A percentile compares a stretch with the other conserved stretches of the same genome.
These are phyloP conservation scores for Ianthella basta DNA, from an alignment of 37 sponge, comb jelly and placozoan genomes.

Conservation along the genomic window DNA sequence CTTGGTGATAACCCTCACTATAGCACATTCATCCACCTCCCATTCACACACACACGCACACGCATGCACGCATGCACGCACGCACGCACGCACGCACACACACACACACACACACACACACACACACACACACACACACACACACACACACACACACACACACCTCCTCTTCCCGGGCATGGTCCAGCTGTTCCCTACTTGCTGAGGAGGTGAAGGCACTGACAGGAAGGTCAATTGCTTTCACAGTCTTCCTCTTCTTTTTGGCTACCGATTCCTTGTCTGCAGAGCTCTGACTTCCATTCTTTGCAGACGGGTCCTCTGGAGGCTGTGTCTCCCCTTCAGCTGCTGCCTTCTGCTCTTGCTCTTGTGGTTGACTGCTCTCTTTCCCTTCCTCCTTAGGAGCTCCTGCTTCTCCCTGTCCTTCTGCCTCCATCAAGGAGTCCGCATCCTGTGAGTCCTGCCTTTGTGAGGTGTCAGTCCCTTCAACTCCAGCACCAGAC, in stretches of 20 bases:
- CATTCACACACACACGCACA: neutral
- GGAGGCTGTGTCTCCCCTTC: neutral
- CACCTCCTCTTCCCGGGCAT: conserved; percentile 78
- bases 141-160: no score
- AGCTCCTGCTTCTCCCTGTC: neutral
- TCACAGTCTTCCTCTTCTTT: conserved; percentile 69
- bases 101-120: no score
- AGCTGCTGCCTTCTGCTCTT: conserved; percentile 26
- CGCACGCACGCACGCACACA: neutral
- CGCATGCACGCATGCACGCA: neutral
- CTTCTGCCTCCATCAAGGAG: neutral
- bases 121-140: no score
- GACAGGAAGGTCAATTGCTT: conserved; percentile 65
- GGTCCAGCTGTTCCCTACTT: conserved; percentile 47
- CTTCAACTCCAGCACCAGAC: neutral
- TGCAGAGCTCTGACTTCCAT: neutral
- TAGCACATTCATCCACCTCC: no score
- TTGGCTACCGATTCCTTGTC: conserved; percentile 37
- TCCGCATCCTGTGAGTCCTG: conserved; percentile 5
- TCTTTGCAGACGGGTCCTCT: conserved; percentile 20
- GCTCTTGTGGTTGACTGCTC: neutral
- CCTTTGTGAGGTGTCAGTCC: neutral
- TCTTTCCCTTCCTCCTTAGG: conserved; percentile 38
- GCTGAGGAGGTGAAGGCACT: conserved; percentile 49
- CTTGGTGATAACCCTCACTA: neutral